Conservation (phyloP, 1,140 invertebrate species). For the Eriosoma lanigerum region DNA sequence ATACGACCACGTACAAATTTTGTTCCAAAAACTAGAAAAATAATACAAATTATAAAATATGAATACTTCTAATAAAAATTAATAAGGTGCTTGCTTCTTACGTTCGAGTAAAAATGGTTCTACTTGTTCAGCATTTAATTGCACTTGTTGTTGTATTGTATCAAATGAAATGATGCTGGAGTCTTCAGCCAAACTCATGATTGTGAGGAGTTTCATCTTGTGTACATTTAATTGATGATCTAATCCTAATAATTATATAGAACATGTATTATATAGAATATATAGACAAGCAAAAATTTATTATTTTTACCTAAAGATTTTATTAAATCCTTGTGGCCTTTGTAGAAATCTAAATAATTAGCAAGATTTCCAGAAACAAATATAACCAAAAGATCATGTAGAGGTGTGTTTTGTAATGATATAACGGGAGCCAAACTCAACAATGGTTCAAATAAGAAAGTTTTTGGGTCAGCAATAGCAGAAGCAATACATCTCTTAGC, state of each 20-base stretch:
- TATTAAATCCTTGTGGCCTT: conserved; percentile 91
- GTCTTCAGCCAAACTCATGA: conserved; percentile 94
- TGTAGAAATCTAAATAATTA: conserved; percentile 88
- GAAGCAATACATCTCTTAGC: conserved; percentile 95
- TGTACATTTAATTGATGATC: conserved; percentile 94
- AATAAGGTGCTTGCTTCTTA: conserved; percentile 58
- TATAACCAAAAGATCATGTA: conserved; percentile 92
- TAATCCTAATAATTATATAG: conserved; percentile 63
- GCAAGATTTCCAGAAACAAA: conserved; percentile 93
- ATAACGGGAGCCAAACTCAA: conserved; percentile 90
- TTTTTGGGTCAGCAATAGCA: conserved; percentile 90
- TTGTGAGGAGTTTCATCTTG: conserved; percentile 93
- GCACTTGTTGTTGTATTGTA: conserved; percentile 82
- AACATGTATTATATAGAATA: neutral
- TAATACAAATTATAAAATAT: neutral
- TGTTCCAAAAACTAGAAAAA: conserved; percentile 82
- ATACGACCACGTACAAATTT: conserved; percentile 90
- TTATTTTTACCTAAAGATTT: conserved; percentile 72
- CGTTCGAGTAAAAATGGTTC: conserved; percentile 96
- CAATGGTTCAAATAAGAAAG: conserved; percentile 91
- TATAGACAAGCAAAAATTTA: too few species aligned
- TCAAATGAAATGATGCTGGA: conserved; percentile 89
- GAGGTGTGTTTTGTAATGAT: conserved; percentile 92
- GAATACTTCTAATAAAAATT: too few species aligned
- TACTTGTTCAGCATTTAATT: conserved; percentile 83